A percentile compares a stretch with the other conserved stretches of the same genome.
phyloP scores from a whole-genome alignment of 2,888 invertebrate species.

The Ephialtes manifestator region DNA sequence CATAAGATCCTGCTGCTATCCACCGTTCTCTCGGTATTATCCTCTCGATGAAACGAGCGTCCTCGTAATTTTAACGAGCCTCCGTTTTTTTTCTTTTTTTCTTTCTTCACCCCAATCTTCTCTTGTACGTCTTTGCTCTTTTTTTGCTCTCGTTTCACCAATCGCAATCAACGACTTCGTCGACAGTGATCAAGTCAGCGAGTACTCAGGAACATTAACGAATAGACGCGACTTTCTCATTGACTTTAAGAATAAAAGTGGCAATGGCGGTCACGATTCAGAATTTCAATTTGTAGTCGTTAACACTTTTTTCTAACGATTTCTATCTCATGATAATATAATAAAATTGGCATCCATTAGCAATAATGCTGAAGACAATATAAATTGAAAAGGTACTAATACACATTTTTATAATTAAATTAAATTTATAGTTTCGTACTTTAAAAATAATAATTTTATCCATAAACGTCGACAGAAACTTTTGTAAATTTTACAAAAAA shows the following conservation, averaged over 20 bases:
- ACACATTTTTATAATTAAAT: no score
- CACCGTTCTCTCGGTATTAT: conserved; percentile 1
- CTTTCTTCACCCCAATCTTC: neutral
- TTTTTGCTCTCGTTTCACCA: neutral
- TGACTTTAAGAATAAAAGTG: neutral
- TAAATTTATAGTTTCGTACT: no score
- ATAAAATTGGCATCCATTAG: no score
- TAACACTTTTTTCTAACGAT: no score
- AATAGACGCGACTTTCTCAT: neutral
- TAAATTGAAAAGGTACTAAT: no score
- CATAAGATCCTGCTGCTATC: neutral
- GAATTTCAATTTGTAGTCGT: no score
- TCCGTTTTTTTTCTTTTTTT: neutral
- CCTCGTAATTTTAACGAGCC: conserved; percentile 48
- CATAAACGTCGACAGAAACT: no score
- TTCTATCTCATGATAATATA: no score
- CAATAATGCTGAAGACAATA: no score
- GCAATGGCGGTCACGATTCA: no score
- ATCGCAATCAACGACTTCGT: conserved; percentile 6
- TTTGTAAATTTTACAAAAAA: no score
- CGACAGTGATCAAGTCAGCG: neutral
- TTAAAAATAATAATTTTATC: no score
- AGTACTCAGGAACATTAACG: conserved; percentile 12
- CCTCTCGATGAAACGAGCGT: conserved; percentile 36
- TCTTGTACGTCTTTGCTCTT: neutral